Base-by-base conservation (phyloP, 2,888 invertebrate genomes). In the Spilosoma lubricipeda region DNA sequence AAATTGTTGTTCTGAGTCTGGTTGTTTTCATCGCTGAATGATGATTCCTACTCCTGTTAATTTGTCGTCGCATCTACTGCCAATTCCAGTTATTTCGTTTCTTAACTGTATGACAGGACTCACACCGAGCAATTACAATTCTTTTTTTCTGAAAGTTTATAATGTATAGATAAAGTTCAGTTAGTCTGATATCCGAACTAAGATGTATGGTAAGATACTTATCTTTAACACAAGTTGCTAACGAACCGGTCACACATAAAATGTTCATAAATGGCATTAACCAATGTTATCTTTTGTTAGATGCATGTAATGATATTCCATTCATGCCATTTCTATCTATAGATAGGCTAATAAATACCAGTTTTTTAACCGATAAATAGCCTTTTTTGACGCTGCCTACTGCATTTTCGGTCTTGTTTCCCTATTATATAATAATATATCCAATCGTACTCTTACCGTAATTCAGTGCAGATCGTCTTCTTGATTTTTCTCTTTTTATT, bases 191-290 rank as follows among this genome's bases (percentile, higher is more conserved):
- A 80, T 80, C 75, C 78, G 79, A 82, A 80, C 76, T 78, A 79
- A 86, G 82, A 84, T 75, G 76, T 80, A 84, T 81, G 75, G 77
- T 67, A 69, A 79, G 84, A 86, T 87, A 84, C 84, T 84, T 81
- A 88, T 88, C 87, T 83, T 72, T 65, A 75, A 79, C 77, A 80
- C 83, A 77, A 80, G 80, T 82, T 63, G 85, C 85, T 88, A 87
- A 88, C 86, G 88, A 88, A 88, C 88, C 81, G 83, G 86, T 86
- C 84, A 85, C 76, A 86, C 81, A 80, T 85, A 82, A 80, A 82
- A 83, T 85, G 85, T 80, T 83, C 86, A 84, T 85, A 85, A 84
- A 84, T 81, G 82, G 87, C 75, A 84, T 85, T 85, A 84, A 80
- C 75, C 78, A 84, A 84, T 79, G 82, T 77, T 82, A 83, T 85